phyloP scores from a whole-genome alignment of 2,113 vertebrate genomes.

The Ctenomys sociabilis region DNA sequence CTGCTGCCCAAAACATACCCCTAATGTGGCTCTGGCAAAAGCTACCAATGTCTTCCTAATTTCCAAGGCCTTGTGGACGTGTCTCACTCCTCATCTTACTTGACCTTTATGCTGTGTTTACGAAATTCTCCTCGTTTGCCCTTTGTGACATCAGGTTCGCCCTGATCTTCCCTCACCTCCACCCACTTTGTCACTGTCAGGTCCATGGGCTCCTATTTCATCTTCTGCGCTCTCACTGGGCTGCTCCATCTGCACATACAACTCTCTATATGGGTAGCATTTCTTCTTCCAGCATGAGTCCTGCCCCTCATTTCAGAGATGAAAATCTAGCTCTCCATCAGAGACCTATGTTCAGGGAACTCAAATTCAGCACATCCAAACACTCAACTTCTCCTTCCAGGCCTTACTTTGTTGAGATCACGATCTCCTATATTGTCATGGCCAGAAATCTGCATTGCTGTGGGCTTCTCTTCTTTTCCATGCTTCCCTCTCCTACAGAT shows the following conservation, averaged over 20 bases:
- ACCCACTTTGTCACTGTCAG: background rate
- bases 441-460: background rate
- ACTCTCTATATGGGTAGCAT: background rate
- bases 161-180: slow-evolving; percentile 35
- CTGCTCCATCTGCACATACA: background rate
- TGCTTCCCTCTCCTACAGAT: background rate
- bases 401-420: background rate
- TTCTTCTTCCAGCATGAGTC: slow-evolving; percentile 11
- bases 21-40: background rate
- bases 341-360: background rate
- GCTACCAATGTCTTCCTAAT: background rate
- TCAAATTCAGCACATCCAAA: background rate
- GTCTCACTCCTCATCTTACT: slow-evolving; percentile 51
- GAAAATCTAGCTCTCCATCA: slow-evolving; percentile 6
- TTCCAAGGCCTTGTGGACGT: background rate
- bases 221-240: background rate
- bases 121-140: slow-evolving; percentile 38
- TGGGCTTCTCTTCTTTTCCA: background rate
- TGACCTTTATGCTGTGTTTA: slow-evolving; percentile 55
- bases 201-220: background rate
- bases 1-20: background rate
- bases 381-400: background rate
- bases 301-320: background rate
- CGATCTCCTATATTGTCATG: background rate
- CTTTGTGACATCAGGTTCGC: slow-evolving; percentile 21